Conservation (phyloP, 2,888 invertebrate genomes). For the Sesia bembeciformis region DNA sequence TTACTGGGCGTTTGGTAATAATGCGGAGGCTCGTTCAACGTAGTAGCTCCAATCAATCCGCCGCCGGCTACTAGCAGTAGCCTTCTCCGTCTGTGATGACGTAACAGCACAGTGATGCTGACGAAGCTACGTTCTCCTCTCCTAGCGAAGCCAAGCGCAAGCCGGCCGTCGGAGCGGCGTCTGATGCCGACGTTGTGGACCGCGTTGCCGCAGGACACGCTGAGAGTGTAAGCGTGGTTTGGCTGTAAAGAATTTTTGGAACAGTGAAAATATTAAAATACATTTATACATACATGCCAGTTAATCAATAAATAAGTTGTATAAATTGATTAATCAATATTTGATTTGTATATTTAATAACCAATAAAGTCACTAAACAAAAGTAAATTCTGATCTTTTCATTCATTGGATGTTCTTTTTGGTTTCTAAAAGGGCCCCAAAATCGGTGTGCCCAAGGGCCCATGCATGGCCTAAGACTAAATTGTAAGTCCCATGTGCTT, state of each 20-base stretch:
- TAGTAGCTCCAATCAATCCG: slow-evolving; percentile 62
- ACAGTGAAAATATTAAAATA: no score
- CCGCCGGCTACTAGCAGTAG: slow-evolving; percentile 69
- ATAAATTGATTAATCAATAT: no score
- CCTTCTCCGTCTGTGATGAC: slow-evolving; percentile 70
- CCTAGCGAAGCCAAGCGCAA: slow-evolving; percentile 72
- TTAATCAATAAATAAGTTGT: no score
- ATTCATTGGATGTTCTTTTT: no score
- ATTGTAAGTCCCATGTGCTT: no score
- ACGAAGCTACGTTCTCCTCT: slow-evolving; percentile 67
- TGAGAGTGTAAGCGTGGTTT: slow-evolving; percentile 69
- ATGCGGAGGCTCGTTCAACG: slow-evolving; percentile 55
- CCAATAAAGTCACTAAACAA: no score
- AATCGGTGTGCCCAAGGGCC: no score
- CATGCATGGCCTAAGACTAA: no score
- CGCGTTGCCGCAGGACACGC: slow-evolving; percentile 62
- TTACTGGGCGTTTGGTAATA: slow-evolving; percentile 60
- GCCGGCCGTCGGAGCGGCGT: slow-evolving; percentile 62
- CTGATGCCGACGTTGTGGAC: slow-evolving; percentile 76
- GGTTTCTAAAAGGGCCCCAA: no score
- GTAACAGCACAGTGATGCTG: slow-evolving; percentile 63
- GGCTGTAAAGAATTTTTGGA: slow-evolving; percentile 28
- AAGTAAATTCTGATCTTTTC: no score
- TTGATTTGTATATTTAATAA: no score
- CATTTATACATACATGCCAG: no score